Percentiles rank a stretch among this genome's conserved stretches.
These are phyloP conservation scores for Pipistrellus pipistrellus DNA, from an alignment of 2,797 vertebrate genomes.

Conservation along the genomic window DNA sequence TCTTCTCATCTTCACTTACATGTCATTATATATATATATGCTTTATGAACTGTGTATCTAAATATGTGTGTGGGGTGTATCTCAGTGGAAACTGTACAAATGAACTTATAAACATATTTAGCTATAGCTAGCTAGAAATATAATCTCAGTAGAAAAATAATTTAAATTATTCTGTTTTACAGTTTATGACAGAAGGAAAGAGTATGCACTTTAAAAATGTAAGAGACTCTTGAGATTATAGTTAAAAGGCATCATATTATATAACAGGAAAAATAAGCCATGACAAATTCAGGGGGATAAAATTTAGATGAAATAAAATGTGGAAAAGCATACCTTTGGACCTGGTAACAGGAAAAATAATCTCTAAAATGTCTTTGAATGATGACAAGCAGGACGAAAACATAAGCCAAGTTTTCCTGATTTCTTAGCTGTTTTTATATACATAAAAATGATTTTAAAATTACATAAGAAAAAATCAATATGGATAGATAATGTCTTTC, in stretches of 20 bases:
- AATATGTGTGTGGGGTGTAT: neutral
- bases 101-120: conserved; percentile 17
- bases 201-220: neutral
- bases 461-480: conserved; percentile 47
- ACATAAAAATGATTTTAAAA: conserved; percentile 7
- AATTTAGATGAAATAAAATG: conserved; percentile 42
- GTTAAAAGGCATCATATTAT: neutral
- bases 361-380: conserved; percentile 5
- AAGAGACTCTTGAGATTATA: conserved; percentile 13
- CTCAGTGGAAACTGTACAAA: neutral
- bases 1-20: neutral
- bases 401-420: conserved; percentile 10
- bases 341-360: neutral
- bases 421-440: neutral
- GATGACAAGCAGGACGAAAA: conserved; percentile 59
- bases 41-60: neutral
- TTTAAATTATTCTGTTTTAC: conserved; percentile 21
- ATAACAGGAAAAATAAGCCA: conserved; percentile 29
- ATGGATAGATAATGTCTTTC: neutral
- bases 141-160: conserved; percentile 15
- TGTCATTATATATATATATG: neutral
- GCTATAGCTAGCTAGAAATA: conserved; percentile 5
- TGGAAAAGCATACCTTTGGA: neutral
- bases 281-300: neutral
- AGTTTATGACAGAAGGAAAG: neutral